A percentile compares a stretch with the other conserved stretches of the same genome.
phyloP scores from a whole-genome alignment of 2,888 invertebrate genomes.

The Acleris sparsana region DNA sequence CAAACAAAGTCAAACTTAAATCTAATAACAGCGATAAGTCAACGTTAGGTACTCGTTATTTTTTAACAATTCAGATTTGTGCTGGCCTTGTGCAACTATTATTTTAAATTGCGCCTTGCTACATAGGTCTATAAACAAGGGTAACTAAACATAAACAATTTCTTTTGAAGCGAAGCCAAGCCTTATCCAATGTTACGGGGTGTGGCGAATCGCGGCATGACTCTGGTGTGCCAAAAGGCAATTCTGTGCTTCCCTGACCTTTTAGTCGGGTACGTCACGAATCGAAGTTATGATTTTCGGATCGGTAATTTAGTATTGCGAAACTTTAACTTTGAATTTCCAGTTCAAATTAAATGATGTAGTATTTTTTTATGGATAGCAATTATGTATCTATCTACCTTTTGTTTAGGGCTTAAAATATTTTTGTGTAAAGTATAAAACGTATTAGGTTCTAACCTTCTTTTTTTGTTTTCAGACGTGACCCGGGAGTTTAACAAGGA shows the following conservation, averaged over 20 bases:
- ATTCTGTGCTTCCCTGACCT: slow-evolving; percentile 49
- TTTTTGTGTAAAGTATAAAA: background rate
- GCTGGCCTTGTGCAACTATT: slow-evolving; percentile 18
- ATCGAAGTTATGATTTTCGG: slow-evolving; percentile 39
- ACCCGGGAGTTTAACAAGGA: slow-evolving; percentile 44
- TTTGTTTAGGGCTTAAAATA: no score
- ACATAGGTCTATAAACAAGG: slow-evolving; percentile 13
- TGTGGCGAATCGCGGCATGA: slow-evolving; percentile 30
- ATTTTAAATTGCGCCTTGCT: slow-evolving; percentile 12
- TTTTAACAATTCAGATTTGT: background rate
- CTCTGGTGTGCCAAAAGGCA: slow-evolving; percentile 28
- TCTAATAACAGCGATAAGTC: background rate
- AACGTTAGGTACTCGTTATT: background rate
- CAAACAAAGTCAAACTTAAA: slow-evolving; percentile 1
- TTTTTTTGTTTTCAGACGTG: slow-evolving; percentile 49
- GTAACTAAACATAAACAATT: slow-evolving; percentile 23
- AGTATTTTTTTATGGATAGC: no score
- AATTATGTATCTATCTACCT: no score
- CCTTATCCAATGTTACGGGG: slow-evolving; percentile 22
- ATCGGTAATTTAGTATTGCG: slow-evolving; percentile 13
- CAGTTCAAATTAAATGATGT: no score
- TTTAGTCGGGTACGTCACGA: slow-evolving; percentile 39
- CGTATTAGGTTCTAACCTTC: background rate
- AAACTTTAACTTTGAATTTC: slow-evolving; percentile 3
- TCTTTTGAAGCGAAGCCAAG: slow-evolving; percentile 21